Percentiles rank a stretch among this genome's conserved stretches.
These are phyloP conservation scores for Epinephelus malabaricus DNA, from an alignment of 2,797 vertebrate species.

Conservation along the genomic window DNA sequence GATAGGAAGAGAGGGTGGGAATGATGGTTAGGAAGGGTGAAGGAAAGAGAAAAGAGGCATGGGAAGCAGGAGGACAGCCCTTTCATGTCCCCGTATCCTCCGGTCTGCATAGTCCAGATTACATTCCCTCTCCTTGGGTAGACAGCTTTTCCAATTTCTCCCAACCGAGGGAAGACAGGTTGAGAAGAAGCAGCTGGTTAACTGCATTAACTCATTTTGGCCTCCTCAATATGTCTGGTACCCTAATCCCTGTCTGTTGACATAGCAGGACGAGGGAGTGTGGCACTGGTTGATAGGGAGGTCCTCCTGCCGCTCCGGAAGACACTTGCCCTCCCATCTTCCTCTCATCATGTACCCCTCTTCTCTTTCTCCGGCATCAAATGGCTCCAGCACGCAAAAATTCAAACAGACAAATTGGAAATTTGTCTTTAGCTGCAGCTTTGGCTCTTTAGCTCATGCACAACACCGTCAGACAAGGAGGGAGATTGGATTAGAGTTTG, in stretches of 20 bases:
- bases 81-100: conserved; percentile 78
- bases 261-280: conserved; percentile 72
- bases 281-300: conserved; percentile 78
- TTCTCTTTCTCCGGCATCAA: conserved; percentile 55
- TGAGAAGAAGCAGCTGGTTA: conserved; percentile 77
- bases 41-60: conserved; percentile 75
- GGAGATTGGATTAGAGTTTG: conserved; percentile 50
- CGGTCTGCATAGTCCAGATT: conserved; percentile 83
- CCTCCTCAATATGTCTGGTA: conserved; percentile 63
- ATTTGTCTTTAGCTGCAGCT: conserved; percentile 66
- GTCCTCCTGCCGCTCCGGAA: conserved; percentile 70
- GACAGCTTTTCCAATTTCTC: conserved; percentile 82
- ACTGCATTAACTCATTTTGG: conserved; percentile 80
- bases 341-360: conserved; percentile 62
- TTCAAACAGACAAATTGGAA: conserved; percentile 65
- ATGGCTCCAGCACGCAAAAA: conserved; percentile 50
- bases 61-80: conserved; percentile 69
- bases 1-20: conserved; percentile 56
- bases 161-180: conserved; percentile 74
- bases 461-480: conserved; percentile 39
- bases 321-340: conserved; percentile 79
- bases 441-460: conserved; percentile 52
- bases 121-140: conserved; percentile 72
- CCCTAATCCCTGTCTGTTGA: conserved; percentile 81
- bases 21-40: conserved; percentile 73